phyloP scores from a whole-genome alignment of 2,797 vertebrate species.

The Ambastaia sidthimunki region DNA sequence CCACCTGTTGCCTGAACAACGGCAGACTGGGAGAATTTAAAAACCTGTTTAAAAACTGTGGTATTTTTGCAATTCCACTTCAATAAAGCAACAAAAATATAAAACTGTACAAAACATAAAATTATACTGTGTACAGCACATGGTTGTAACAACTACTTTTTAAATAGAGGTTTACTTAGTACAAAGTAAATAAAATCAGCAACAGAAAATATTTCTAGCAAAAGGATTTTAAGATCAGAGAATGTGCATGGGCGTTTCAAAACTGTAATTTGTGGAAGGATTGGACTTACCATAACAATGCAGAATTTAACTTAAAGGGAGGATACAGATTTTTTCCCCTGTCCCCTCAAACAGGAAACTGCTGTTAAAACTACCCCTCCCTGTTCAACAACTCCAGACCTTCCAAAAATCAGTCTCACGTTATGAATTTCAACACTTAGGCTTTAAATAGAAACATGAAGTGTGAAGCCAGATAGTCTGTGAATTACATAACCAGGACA shows the following conservation, averaged over 20 bases:
- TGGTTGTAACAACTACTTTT: neutral
- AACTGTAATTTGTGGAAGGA: neutral
- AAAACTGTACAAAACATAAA: too few species aligned
- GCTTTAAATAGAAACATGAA: conserved; percentile 68
- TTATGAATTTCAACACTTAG: conserved; percentile 38
- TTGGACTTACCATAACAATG: conserved; percentile 65
- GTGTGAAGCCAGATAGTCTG: conserved; percentile 50
- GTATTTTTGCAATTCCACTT: neutral
- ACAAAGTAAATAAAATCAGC: neutral
- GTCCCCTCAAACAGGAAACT: conserved; percentile 80
- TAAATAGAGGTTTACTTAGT: neutral
- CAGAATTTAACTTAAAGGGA: conserved; percentile 67
- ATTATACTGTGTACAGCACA: neutral
- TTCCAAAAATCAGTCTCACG: conserved; percentile 57
- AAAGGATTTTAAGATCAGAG: neutral
- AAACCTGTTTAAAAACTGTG: neutral
- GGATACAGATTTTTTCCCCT: conserved; percentile 78
- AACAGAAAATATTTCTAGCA: neutral
- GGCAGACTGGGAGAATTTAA: neutral
- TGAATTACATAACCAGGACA: conserved; percentile 52
- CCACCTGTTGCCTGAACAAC: neutral
- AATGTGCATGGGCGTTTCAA: neutral
- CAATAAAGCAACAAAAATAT: neutral
- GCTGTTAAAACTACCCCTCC: conserved; percentile 64
- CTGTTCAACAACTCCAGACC: conserved; percentile 39